Conservation (phyloP, 2,797 vertebrate species). For the Falco peregrinus region DNA sequence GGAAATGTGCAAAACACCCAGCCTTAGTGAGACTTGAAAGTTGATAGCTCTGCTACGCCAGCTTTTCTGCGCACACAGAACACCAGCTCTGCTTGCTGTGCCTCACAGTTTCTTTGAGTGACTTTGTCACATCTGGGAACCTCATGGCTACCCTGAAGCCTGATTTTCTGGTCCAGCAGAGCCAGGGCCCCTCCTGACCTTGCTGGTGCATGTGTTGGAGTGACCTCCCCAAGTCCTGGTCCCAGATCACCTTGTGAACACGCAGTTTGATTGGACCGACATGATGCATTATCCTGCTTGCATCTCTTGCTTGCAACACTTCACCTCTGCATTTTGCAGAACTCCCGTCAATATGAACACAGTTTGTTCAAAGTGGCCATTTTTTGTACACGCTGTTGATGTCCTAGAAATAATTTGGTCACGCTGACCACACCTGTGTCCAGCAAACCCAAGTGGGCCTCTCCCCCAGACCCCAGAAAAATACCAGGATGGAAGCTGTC, state of each 20-base stretch:
- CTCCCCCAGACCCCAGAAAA: not conserved
- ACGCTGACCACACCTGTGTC: not conserved
- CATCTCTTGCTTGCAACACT: not conserved
- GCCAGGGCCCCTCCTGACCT: not conserved
- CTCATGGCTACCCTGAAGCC: slow-evolving; percentile 20
- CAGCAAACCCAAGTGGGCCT: not conserved
- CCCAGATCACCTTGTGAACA: not conserved
- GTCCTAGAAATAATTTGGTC: not conserved
- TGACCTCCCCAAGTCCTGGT: not conserved
- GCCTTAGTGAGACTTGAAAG: not conserved
- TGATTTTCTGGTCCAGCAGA: slow-evolving; percentile 1
- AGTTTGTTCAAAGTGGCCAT: not conserved
- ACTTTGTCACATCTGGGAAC: slow-evolving; percentile 47
- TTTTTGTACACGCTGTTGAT: rapidly evolving
- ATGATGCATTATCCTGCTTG: not conserved
- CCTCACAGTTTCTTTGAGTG: not conserved
- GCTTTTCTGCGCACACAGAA: not conserved
- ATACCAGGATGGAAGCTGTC: not conserved
- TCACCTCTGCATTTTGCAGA: not conserved
- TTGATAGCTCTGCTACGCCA: not conserved
- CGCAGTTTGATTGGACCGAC: not conserved
- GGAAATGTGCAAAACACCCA: slow-evolving; percentile 22
- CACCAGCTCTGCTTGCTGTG: not conserved
- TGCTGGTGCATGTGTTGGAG: not conserved
- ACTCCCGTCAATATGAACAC: not conserved